Evolutionary conservation across 2,113 vertebrate species (phyloP).

Genomic region (Cacatua alba): DNA sequence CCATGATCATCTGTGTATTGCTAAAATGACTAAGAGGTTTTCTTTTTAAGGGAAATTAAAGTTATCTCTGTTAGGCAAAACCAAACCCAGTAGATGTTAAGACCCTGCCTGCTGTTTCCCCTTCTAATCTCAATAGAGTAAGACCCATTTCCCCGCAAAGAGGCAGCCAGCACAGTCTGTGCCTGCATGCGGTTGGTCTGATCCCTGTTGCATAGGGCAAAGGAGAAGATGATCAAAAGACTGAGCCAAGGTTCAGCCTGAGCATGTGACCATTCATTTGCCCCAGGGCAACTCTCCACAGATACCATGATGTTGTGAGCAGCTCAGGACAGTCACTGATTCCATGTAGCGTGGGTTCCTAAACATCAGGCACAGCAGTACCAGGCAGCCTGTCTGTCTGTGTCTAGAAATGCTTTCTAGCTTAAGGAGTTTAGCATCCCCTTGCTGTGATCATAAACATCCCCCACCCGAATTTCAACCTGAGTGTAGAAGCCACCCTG

Average conservation of each 20-base stretch:
- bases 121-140: not conserved
- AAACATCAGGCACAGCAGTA: not conserved
- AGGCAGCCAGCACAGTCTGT: not conserved
- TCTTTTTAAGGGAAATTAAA: not conserved
- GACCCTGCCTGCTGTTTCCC: not conserved
- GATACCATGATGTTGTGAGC: not conserved
- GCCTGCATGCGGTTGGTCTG: not conserved
- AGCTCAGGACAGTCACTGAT: not conserved
- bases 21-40: not conserved
- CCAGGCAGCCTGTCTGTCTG: not conserved
- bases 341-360: not conserved
- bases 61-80: not conserved
- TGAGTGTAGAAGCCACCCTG: not conserved
- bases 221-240: not conserved
- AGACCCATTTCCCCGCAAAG: not conserved
- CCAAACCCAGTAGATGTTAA: not conserved
- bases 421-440: not conserved
- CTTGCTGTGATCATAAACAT: not conserved
- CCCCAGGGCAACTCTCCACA: not conserved
- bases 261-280: not conserved
- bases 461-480: not conserved
- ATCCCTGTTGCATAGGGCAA: not conserved
- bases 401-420: not conserved
- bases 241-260: not conserved
- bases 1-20: not conserved